Evolutionary conservation across 2,113 vertebrate genomes (phyloP), one percentile per base, ranked within the genome.

Genomic region (Acanthisitta chloris): DNA sequence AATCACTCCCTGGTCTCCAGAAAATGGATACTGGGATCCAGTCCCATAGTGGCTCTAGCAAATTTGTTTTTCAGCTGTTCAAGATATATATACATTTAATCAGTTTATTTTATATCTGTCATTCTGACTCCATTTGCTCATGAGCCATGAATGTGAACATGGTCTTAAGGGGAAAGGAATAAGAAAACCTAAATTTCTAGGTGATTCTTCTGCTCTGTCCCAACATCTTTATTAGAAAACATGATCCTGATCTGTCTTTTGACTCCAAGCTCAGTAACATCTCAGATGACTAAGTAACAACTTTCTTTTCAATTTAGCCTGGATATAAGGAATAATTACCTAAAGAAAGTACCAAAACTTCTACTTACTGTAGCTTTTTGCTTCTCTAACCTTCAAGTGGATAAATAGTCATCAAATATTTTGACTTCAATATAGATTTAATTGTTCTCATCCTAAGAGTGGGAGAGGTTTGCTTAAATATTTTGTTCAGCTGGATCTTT

Each of bases 281-380:
- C 54, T 65, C 6, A 29, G 26, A 23, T 31, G 11, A 26, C 42
- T 59, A 70, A 26, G 14, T 9, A 26, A 6, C 1, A 62, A 17
- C 7, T 8, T 54, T 15, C 21, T 71, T 84, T 67, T 7, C 15
- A 15, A 21, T 42, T 88, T 61, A 80, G 29, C 12, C 9, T 43
- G 17, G 11, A 11, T 40, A 14, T 24, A 38, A 54, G 2, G 18
- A 80, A 38, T 59, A 57, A 28, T 8, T 48, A 43, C 2, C 26
- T 51, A 13, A 28, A 28, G 45, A 34, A 21, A 1, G 0, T 8
- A 25, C 1, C 33, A 42, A 51, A 38, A 2, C 1, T 5, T 7
- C 8, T 61, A 46, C 17, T 62, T 54, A 31, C 18, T 34, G 8
- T 8, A 40, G 9, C 2, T 52, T 64, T 81, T 82, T 82, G 1